Evolutionary conservation across 2,888 invertebrate genomes (phyloP), one percentile per base, ranked within the genome.

Genomic region (Imbricaverruca yamaguchii): DNA sequence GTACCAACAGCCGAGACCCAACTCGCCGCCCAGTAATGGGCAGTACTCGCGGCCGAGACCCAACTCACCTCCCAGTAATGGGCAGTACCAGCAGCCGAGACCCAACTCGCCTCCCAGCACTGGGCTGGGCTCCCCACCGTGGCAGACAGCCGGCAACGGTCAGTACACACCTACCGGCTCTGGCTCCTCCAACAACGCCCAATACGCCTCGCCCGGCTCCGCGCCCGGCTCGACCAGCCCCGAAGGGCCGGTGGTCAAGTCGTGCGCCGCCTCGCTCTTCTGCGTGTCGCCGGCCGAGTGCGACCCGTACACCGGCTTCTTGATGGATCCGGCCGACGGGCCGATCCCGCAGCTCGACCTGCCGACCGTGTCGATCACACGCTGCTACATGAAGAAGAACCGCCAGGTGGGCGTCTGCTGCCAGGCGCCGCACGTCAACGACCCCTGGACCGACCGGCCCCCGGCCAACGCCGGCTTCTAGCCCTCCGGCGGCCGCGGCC

Each of bases 341-440:
- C 56, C 57, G 13, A 57, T 79, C 59, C 79, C 79, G n/a, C 23
- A 79, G 23, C 23, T 79, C 15, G 79, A 79, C 57, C 79, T 23
- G 79, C 79, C 79, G 11, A 57, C n/a, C 1, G 79, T 79, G 21
- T 57, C 79, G 21, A 23, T 79, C 23, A 79, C 79, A 13, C 79
- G 79, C 23, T 79, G 79, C 59, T 23, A 25, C 23, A 79, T 79
- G 79, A 59, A 15, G 13, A 25, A 79, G 23, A 59, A 15, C 56
- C 57, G 57, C 13, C 8, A 21, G 13, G 79, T 25, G 21, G 78
- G 79, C 15, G 79, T 79, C 57, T 79, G 79, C 25, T 79, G 79
- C 18, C 79, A 79, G 79, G 79, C 57, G 25, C 79, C 79, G 57
- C 79, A 79, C 15, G n/a, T 79, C 25, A 79, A 79, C 79, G 79